Conservation (phyloP, 2,113 vertebrate genomes). For the Takifugu flavidus region DNA sequence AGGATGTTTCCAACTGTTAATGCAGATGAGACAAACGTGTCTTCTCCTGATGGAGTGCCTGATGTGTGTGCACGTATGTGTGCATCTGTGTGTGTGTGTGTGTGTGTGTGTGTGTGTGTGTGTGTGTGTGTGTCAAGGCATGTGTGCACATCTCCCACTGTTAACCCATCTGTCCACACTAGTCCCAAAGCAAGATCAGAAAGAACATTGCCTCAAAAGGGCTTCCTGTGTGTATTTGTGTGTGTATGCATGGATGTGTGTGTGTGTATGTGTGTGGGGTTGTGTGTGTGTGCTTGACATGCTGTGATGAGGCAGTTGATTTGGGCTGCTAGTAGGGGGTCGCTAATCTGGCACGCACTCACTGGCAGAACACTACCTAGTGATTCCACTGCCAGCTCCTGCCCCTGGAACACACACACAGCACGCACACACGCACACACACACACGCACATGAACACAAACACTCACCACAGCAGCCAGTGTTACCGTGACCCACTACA, state of each 20-base stretch:
- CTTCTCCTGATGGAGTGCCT: not conserved
- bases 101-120: slow-evolving; percentile 30
- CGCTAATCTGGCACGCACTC: slow-evolving; percentile 67
- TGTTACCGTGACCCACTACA: slow-evolving; percentile 37
- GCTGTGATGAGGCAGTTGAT: slow-evolving; percentile 53
- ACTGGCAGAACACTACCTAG: slow-evolving; percentile 55
- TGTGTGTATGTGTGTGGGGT: slow-evolving; percentile 45
- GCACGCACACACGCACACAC: slow-evolving; percentile 13
- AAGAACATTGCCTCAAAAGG: slow-evolving; percentile 54
- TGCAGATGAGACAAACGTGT: slow-evolving; percentile 22
- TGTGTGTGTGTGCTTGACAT: slow-evolving; percentile 48
- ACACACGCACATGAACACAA: slow-evolving; percentile 9
- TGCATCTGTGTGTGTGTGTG: slow-evolving; percentile 20
- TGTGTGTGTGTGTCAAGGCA: slow-evolving; percentile 26
- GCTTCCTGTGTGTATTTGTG: slow-evolving; percentile 17
- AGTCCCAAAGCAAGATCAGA: slow-evolving; percentile 64
- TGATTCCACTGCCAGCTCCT: slow-evolving; percentile 62
- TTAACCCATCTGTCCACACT: slow-evolving; percentile 70
- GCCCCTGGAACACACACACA: slow-evolving; percentile 35
- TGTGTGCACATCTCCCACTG: slow-evolving; percentile 65
- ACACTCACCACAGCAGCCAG: slow-evolving; percentile 29
- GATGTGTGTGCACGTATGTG: not conserved
- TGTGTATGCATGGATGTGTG: slow-evolving; percentile 14
- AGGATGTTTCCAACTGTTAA: slow-evolving; percentile 62
- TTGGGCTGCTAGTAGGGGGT: slow-evolving; percentile 65